Evolutionary conservation across 2,888 invertebrate genomes (phyloP).

Genomic region (Homarus gammarus): DNA sequence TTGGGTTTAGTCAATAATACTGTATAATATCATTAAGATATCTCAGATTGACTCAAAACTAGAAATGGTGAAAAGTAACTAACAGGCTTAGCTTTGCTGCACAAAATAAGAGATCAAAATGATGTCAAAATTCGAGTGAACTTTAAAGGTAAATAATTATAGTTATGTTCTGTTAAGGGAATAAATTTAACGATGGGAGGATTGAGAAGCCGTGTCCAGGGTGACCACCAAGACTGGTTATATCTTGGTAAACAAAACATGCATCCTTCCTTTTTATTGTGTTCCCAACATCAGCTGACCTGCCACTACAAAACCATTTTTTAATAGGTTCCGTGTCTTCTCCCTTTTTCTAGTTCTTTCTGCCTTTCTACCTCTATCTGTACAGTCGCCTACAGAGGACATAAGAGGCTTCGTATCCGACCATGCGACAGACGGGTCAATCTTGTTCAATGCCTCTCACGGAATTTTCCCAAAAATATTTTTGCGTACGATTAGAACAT

Average conservation of each 20-base stretch:
- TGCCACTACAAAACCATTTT: not conserved
- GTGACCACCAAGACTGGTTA: constrained; percentile 43
- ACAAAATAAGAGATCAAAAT: too few species aligned
- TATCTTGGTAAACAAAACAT: not conserved
- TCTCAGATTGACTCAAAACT: too few species aligned
- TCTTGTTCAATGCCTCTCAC: not conserved
- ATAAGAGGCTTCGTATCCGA: not conserved
- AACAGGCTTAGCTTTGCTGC: too few species aligned
- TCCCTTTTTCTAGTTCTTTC: not conserved
- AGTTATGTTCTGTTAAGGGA: too few species aligned
- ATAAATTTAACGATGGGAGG: too few species aligned
- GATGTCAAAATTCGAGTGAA: too few species aligned
- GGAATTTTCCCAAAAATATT: not conserved
- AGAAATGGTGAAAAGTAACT: too few species aligned
- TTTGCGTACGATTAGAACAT: not conserved
- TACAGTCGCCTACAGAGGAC: not conserved
- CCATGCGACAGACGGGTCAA: not conserved
- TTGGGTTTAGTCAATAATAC: too few species aligned
- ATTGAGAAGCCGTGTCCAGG: too few species aligned
- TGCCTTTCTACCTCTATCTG: not conserved
- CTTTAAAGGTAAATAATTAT: too few species aligned
- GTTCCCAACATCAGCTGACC: not conserved
- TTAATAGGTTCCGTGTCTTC: not conserved
- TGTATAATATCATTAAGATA: too few species aligned
- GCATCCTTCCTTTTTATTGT: constrained; percentile 9